Evolutionary conservation across 2,113 vertebrate genomes (phyloP), one percentile per base, ranked within the genome.

Genomic region (Mola mola): DNA sequence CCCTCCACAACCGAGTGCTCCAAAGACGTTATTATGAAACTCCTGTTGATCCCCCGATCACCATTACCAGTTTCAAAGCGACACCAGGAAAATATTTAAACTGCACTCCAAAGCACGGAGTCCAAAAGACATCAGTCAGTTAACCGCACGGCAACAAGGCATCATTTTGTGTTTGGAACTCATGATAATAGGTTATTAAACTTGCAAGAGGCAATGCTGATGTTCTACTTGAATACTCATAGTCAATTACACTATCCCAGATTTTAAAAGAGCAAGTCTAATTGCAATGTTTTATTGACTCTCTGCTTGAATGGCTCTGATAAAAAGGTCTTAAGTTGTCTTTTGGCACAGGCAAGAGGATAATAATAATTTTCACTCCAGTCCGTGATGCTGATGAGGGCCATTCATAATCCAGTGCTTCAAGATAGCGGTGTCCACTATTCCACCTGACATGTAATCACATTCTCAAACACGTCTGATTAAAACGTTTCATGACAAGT

Each of bases 211-310:
- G 74, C 59, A 81, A 49, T 42, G 44, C 38, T 11, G 66, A 60
- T 0, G 79, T 90, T 78, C 82, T 76, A 69, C 71, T 86, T 74
- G 74, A 86, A 84, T 69, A 85, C 85, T 40, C 1, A 78, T 62
- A 53, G 48, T 90, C 87, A 81, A 88, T 91, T 82, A 88, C 24
- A 33, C 36, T 55, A 79, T 79, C 78, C 24, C 38, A 3, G 15
- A 71, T 85, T 70, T 84, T 64, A 65, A 71, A 51, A 69, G 63
- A 69, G 64, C 78, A 47, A 43, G 58, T 66, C 68, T 71, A 72
- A 79, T 74, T 83, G 42, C 68, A 52, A 64, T 11, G 6, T 20
- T 34, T 73, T 82, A 62, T 86, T 82, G 89, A 86, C 61, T 64
- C 80, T 74, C 84, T 83, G 22, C 73, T 84, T 86, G 69, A 83